phyloP scores from a whole-genome alignment of 2,888 invertebrate species.

The Apeira syringaria region DNA sequence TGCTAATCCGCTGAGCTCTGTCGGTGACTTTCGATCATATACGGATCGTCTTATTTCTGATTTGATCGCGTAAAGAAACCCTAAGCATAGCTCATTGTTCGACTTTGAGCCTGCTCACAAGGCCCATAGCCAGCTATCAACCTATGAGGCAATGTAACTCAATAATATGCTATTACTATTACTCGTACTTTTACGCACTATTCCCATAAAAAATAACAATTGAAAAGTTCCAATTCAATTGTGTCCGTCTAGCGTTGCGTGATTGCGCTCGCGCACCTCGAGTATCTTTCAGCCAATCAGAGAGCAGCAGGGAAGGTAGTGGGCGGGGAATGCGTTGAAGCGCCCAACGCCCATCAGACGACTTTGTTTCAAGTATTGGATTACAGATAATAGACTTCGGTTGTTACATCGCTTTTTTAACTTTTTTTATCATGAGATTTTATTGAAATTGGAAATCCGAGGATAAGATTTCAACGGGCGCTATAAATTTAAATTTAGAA shows the following conservation, averaged over 20 bases:
- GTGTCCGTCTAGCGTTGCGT: constrained; percentile 50
- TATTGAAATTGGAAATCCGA: constrained; percentile 52
- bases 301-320: constrained; percentile 40
- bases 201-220: constrained; percentile 56
- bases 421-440: constrained; percentile 49
- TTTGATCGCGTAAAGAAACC: too few species aligned
- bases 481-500: constrained; percentile 41
- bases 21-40: too few species aligned
- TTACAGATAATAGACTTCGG: constrained; percentile 65
- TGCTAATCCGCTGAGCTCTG: too few species aligned
- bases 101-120: too few species aligned
- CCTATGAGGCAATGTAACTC: too few species aligned
- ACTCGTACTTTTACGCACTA: constrained; percentile 17
- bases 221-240: constrained; percentile 67
- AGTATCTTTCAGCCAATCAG: constrained; percentile 56
- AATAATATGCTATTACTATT: too few species aligned
- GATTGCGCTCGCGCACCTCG: constrained; percentile 60
- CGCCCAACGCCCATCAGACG: constrained; percentile 62
- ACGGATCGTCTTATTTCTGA: too few species aligned
- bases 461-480: constrained; percentile 44
- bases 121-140: too few species aligned
- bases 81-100: too few species aligned
- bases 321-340: constrained; percentile 46
- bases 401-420: constrained; percentile 42
- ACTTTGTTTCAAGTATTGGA: constrained; percentile 61